Conservation (phyloP, 2,113 vertebrate species). For the Amazona vittata region DNA sequence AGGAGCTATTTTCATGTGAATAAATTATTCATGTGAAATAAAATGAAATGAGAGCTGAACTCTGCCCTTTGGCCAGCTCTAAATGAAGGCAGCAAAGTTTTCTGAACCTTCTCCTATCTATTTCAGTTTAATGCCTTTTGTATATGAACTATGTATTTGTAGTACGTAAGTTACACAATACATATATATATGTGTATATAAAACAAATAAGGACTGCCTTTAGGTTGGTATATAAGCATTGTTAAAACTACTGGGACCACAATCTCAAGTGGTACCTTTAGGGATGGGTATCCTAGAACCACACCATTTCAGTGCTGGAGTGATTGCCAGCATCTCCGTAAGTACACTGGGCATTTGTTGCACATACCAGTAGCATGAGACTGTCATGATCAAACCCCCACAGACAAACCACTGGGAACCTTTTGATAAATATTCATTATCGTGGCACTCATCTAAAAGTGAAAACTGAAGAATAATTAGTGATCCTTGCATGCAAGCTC, state of each 20-base stretch:
- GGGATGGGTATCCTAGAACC: background rate
- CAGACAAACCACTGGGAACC: background rate
- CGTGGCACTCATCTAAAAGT: background rate
- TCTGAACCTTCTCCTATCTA: background rate
- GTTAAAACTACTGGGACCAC: background rate
- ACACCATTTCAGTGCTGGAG: too few relatives aligned
- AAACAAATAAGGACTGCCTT: background rate
- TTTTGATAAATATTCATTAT: background rate
- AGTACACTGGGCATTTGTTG: fast-evolving
- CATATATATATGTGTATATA: background rate
- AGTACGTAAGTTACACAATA: background rate
- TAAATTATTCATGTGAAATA: background rate
- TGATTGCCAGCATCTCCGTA: background rate
- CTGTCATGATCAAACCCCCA: background rate
- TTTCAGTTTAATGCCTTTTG: background rate
- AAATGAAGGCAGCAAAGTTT: background rate
- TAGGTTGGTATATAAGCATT: background rate
- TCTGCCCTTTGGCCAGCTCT: background rate
- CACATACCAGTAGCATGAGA: fast-evolving
- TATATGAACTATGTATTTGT: background rate
- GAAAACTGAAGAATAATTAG: background rate
- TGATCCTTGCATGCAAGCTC: background rate
- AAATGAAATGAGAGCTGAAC: background rate
- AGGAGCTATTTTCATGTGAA: background rate
- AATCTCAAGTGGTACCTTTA: background rate